phyloP scores from a whole-genome alignment of 2,888 invertebrate genomes.

The Cyaniris semiargus region DNA sequence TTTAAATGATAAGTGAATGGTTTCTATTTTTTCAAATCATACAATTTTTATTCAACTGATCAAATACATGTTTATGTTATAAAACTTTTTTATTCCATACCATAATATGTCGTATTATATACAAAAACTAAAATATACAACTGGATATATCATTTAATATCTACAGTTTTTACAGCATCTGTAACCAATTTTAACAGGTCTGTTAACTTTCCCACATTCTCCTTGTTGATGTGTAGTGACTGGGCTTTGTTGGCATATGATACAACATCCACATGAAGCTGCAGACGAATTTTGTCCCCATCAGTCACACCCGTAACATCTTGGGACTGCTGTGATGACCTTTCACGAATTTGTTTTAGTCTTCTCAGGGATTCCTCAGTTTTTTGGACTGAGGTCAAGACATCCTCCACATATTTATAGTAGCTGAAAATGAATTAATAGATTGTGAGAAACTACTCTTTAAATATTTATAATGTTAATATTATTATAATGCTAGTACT shows the following conservation, averaged over 20 bases:
- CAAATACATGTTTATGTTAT: conserved; percentile 80
- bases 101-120: conserved; percentile 31
- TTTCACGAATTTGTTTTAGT: conserved; percentile 90
- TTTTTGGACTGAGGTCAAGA: conserved; percentile 94
- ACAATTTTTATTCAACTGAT: conserved; percentile 79
- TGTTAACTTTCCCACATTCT: conserved; percentile 80
- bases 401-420: conserved; percentile 89
- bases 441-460: neutral
- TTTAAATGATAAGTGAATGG: conserved; percentile 79
- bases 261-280: conserved; percentile 92
- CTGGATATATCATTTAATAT: conserved; percentile 76
- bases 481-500: conserved; percentile 53
- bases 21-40: conserved; percentile 81
- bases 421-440: conserved; percentile 71
- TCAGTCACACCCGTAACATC: conserved; percentile 86
- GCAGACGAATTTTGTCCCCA: conserved; percentile 96
- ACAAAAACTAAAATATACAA: conserved; percentile 52
- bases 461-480: neutral
- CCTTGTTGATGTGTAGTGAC: conserved; percentile 76
- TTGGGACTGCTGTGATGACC: conserved; percentile 63
- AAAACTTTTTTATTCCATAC: conserved; percentile 49
- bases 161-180: conserved; percentile 81
- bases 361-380: conserved; percentile 96
- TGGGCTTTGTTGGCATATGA: conserved; percentile 84
- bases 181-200: conserved; percentile 83